Evolutionary conservation across 1,140 invertebrate species (phyloP).

Genomic region (Zophobas atratus): DNA sequence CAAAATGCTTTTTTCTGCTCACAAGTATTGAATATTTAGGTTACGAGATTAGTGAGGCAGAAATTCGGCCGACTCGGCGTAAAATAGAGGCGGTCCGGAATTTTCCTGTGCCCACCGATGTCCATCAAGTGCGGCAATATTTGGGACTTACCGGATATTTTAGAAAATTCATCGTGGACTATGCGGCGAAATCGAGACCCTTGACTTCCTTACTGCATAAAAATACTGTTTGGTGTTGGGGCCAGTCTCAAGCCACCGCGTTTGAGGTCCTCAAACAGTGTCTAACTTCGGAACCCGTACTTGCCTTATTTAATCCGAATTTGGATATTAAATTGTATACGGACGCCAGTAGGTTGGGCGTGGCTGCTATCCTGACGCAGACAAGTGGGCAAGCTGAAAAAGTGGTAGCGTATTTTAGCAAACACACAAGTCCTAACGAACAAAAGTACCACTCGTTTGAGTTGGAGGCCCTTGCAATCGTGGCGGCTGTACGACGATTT

Average conservation of each 20-base stretch:
- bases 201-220: neutral
- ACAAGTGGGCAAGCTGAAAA: conserved; percentile 53
- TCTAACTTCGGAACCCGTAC: conserved; percentile 39
- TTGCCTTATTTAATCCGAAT: conserved; percentile 59
- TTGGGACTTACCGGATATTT: no score
- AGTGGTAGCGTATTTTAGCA: conserved; percentile 61
- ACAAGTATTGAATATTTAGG: no score
- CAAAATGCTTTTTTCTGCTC: no score
- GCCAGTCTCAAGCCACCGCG: conserved; percentile 53
- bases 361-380: conserved; percentile 56
- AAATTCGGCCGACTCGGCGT: no score
- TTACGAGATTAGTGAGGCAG: no score
- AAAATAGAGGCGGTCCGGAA: no score
- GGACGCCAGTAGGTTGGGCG: conserved; percentile 28
- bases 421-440: conserved; percentile 56
- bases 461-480: conserved; percentile 58
- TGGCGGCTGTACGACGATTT: conserved; percentile 50
- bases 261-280: conserved; percentile 31
- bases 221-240: conserved; percentile 49
- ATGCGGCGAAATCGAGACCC: neutral
- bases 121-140: no score
- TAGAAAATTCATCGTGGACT: no score
- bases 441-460: conserved; percentile 61
- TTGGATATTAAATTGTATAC: conserved; percentile 56
- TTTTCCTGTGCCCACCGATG: no score